Conservation (phyloP, 2,113 vertebrate species). For the Lontra canadensis region DNA sequence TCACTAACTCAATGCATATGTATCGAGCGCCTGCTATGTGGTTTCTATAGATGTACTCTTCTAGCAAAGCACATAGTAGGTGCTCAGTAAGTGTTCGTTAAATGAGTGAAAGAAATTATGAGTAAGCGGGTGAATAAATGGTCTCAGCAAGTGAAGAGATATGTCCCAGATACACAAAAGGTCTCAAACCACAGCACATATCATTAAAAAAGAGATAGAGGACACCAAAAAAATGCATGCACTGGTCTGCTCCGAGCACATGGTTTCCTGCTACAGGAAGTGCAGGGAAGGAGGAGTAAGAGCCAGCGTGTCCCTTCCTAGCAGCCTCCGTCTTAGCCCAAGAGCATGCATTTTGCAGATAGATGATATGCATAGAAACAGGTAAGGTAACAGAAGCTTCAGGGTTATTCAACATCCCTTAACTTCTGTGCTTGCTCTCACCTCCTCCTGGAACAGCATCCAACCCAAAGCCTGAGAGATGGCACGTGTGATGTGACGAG, state of each 20-base stretch:
- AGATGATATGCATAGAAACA: neutral
- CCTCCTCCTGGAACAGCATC: neutral
- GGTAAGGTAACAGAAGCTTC: neutral
- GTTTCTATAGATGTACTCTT: neutral
- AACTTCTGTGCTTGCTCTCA: neutral
- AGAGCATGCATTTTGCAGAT: neutral
- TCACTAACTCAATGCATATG: neutral
- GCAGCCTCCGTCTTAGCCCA: neutral
- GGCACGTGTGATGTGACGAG: too few relatives aligned
- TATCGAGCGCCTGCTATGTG: neutral
- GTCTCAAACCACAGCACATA: neutral
- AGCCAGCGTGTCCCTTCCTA: neutral
- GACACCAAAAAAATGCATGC: neutral
- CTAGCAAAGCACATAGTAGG: neutral
- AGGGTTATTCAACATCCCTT: neutral
- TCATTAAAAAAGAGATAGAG: neutral
- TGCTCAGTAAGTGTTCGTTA: neutral
- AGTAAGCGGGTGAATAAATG: neutral
- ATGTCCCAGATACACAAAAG: neutral
- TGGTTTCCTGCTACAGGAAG: neutral
- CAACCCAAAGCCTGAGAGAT: neutral
- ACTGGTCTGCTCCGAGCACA: neutral
- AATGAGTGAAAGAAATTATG: neutral
- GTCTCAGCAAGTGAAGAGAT: neutral
- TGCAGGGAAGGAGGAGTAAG: neutral